These are phyloP conservation scores for Symphodus melops DNA, from an alignment of 2,113 vertebrate species.

Conservation along the genomic window DNA sequence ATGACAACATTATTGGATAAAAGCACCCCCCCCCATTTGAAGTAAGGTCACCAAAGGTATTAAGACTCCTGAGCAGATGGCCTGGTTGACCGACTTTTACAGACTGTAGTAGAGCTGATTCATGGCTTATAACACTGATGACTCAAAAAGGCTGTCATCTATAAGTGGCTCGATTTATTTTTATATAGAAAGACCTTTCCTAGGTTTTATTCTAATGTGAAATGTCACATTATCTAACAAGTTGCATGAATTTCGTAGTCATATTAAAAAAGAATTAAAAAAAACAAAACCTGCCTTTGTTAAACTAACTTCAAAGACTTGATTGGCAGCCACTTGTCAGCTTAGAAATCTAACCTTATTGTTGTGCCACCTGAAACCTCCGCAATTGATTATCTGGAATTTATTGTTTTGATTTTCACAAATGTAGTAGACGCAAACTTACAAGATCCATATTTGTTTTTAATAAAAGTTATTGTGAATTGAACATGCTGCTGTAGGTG, in stretches of 20 bases:
- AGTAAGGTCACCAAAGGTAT: conserved; percentile 51
- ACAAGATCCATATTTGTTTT: background rate
- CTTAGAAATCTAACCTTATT: background rate
- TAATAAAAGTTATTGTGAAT: background rate
- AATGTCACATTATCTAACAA: too few relatives aligned
- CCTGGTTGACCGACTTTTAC: conserved; percentile 39
- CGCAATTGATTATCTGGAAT: conserved; percentile 25
- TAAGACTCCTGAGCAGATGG: conserved; percentile 73
- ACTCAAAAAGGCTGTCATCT: background rate
- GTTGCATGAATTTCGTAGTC: too few relatives aligned
- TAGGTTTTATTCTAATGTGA: too few relatives aligned
- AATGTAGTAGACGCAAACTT: background rate
- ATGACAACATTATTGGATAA: background rate
- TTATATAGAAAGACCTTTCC: too few relatives aligned
- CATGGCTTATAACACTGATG: conserved; percentile 2
- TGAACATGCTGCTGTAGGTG: background rate
- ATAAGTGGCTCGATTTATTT: background rate
- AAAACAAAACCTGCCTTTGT: too few relatives aligned
- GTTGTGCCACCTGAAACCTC: background rate
- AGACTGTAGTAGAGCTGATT: background rate
- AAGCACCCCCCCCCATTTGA: background rate
- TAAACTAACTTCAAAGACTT: too few relatives aligned
- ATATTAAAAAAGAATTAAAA: too few relatives aligned
- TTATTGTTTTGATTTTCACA: conserved; percentile 14
- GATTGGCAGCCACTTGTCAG: too few relatives aligned